Evolutionary conservation across 2,113 vertebrate species (phyloP), one percentile per base, ranked within the genome.

Genomic region (Poeciliopsis prolifica): DNA sequence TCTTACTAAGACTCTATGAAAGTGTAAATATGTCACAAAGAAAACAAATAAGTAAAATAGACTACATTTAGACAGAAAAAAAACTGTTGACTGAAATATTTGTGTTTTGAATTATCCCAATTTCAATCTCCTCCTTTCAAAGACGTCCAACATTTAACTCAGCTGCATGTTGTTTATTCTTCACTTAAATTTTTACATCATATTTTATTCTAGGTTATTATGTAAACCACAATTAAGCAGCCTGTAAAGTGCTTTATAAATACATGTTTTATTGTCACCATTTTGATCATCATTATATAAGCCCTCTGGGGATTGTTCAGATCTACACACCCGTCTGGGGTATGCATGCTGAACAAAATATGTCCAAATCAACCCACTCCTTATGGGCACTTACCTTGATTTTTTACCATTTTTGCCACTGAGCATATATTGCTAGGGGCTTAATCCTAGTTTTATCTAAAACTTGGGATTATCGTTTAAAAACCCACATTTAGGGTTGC

Each of bases 401-500:
- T 22, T 24, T n/a, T 58, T 9, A 58, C 8, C 8, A 17, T 58
- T 58, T 58, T 58, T 0, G 51, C n/a, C 51, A 58, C 0, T 58
- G 22, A 58, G 24, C 51, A 24, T 35, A 22, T 11, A 33, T 11
- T 11, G 19, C 31, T 5, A 35, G 22, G 15, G 63, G 11, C 24
- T 68, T 48, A 54, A 69, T 69, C 42, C 28, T 51, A 3, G 28
- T 30, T 62, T 15, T 10, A 61, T 79, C 28, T 71, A 14, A 74
- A 3, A 61, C 61, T 69, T 29, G 37, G 7, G 24, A 9, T 15
- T 29, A 13, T 68, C 15, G 65, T 62, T 58, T 70, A 5, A 70
- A 35, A 77, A 40, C 17, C 17, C 40, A 24, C 33, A 67, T 83
- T 72, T 71, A 68, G 8, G 28, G 28, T 51, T 72, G 61, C 17